phyloP scores from a whole-genome alignment of 2,888 invertebrate species.

The Cerastis rubricosa region DNA sequence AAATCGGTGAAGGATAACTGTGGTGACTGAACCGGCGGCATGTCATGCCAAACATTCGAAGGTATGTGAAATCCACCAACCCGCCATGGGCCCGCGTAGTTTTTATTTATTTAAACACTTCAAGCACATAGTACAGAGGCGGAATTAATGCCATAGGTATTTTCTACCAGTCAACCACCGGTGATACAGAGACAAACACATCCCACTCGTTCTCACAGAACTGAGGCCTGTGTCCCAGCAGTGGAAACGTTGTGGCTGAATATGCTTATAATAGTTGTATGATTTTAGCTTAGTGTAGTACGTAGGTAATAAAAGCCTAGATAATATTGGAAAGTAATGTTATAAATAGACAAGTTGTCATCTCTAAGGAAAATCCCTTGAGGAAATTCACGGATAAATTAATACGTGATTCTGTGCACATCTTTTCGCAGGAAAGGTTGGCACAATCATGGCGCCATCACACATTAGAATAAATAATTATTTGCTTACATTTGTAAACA shows the following conservation, averaged over 20 bases:
- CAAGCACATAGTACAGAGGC: too few species aligned
- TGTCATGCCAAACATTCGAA: background rate
- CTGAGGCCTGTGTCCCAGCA: background rate
- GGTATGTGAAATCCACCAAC: background rate
- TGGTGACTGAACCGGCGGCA: background rate
- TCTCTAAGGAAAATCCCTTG: conserved; percentile 7
- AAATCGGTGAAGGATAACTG: background rate
- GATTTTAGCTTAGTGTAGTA: background rate
- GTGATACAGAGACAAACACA: background rate
- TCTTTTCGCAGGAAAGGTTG: conserved; percentile 30
- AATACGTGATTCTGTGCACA: conserved; percentile 34
- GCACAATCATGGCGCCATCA: conserved; percentile 33
- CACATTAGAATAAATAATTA: conserved; percentile 19
- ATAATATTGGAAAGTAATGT: background rate
- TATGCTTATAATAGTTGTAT: background rate
- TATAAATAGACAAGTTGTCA: background rate
- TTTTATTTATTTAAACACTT: too few species aligned
- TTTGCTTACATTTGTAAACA: conserved; percentile 18
- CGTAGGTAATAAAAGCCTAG: too few species aligned
- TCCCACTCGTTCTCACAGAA: background rate
- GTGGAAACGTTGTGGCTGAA: background rate
- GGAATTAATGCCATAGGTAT: too few species aligned
- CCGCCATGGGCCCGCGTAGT: background rate
- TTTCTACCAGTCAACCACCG: too few species aligned
- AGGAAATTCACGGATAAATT: conserved; percentile 27